Evolutionary conservation across 2,113 vertebrate species (phyloP), one percentile per base, ranked within the genome.

Genomic region (Laticauda colubrina): DNA sequence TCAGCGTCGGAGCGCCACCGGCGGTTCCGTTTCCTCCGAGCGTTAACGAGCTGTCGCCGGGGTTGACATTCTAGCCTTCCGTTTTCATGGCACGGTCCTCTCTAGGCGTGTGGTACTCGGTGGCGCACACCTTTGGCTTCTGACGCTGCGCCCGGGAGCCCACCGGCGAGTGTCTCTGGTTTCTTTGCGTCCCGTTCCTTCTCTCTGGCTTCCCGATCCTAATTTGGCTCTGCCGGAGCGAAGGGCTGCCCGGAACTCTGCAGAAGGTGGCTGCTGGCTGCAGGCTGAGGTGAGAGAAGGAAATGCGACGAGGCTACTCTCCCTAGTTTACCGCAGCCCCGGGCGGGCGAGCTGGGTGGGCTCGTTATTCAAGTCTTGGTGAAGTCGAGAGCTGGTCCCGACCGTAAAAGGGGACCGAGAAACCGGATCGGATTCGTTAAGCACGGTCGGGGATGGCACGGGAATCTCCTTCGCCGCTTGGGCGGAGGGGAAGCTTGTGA

Each of bases 171-270:
- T 10, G 51, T 18, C 87, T 26, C 29, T 26, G 87, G 87, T n/a
- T 54, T 39, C 48, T 88, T 59, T 23, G 23, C 29, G 87, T 34
- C 24, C 0, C 3, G 88, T 18, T 11, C 34, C 2, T 3, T 43
- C 29, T 51, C 1, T 88, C 92, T 89, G n/a, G 11, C 18, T 29
- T 1, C 91, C 20, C 5, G 1, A 21, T 87, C 18, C 0, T 29
- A 18, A 14, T 85, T 95, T 51, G 95, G 96, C 96, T 93, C 96
- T 97, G 97, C 95, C 95, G 87, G 91, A 45, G 8, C 95, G 54
- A 18, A 64, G 93, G 88, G 88, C 93, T 92, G 12, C 56, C 93
- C 89, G 34, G 64, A 39, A 91, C 43, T 92, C 57, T 29, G 85
- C 20, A 1, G 54, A 20, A 29, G 55, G 87, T 48, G 89, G 90